Evolutionary conservation across 2,888 invertebrate species (phyloP).

Genomic region (Agrilus cyanescens): DNA sequence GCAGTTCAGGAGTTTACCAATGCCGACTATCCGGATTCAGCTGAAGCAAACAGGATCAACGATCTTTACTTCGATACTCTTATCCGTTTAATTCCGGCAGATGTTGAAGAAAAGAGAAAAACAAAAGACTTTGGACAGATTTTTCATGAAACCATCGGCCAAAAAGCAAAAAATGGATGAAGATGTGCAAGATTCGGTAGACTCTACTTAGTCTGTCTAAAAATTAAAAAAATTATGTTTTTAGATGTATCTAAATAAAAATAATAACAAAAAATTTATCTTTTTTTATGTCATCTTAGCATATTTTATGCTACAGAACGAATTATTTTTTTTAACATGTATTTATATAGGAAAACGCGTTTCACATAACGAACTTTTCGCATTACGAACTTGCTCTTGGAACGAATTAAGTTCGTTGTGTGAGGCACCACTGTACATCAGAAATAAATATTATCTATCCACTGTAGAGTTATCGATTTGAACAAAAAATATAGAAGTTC

Average conservation of each 20-base stretch:
- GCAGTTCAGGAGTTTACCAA: constrained; percentile 7
- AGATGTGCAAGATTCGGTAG: constrained; percentile 4
- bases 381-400: constrained; percentile 5
- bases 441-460: too few species aligned
- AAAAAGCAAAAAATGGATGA: constrained; percentile 5
- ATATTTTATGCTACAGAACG: constrained; percentile 6
- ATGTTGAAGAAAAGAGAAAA: constrained; percentile 7
- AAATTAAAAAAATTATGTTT: constrained; percentile 2
- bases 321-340: constrained; percentile 3
- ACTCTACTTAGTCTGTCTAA: constrained; percentile 3
- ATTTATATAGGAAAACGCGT: constrained; percentile 4
- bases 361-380: constrained; percentile 6
- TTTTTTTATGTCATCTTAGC: constrained; percentile 6
- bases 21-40: constrained; percentile 7
- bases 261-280: constrained; percentile 1
- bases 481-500: too few species aligned
- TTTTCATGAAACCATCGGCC: constrained; percentile 7
- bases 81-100: constrained; percentile 7
- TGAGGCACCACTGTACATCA: constrained; percentile 5
- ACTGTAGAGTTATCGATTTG: too few species aligned
- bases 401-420: constrained; percentile 4
- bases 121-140: constrained; percentile 7
- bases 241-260: background rate
- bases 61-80: constrained; percentile 7
- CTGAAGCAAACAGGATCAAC: constrained; percentile 8